These are phyloP conservation scores for Platalea minor DNA, from an alignment of 2,797 vertebrate genomes.

Conservation along the genomic window DNA sequence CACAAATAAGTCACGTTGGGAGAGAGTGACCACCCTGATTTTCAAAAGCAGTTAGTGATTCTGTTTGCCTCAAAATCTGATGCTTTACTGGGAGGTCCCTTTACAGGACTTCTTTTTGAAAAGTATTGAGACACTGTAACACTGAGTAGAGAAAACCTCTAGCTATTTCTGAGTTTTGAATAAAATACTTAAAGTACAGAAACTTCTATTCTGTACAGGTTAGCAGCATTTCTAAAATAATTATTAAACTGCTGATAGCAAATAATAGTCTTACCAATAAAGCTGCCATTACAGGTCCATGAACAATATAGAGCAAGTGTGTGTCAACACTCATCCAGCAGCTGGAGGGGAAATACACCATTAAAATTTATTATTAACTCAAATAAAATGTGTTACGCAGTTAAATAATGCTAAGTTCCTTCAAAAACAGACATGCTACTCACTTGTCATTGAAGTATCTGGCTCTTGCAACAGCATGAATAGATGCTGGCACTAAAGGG, in stretches of 20 bases:
- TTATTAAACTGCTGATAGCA: not conserved
- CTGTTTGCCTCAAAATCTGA: not conserved
- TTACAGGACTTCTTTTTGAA: not conserved
- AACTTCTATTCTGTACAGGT: not conserved
- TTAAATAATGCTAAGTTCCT: not conserved
- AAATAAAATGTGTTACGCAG: not conserved
- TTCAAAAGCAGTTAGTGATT: not conserved
- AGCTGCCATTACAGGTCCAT: constrained; percentile 95
- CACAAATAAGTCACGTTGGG: not conserved
- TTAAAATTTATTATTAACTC: not conserved
- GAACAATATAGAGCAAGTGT: constrained; percentile 93
- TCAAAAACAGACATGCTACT: constrained; percentile 69
- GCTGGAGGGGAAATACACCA: constrained; percentile 70
- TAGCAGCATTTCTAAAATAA: not conserved
- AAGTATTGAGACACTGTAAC: not conserved
- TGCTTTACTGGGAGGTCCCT: not conserved
- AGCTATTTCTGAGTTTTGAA: not conserved
- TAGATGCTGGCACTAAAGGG: constrained; percentile 90
- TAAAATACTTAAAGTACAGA: not conserved
- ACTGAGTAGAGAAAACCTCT: not conserved
- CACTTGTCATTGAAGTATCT: constrained; percentile 98
- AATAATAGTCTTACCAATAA: constrained; percentile 85
- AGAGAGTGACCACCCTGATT: not conserved
- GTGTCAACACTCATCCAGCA: constrained; percentile 99
- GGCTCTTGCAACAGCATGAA: constrained; percentile 91